A percentile compares a stretch with the other conserved stretches of the same genome.
phyloP scores from a whole-genome alignment of 1,140 invertebrate species.

The Megalonaias nervosa region DNA sequence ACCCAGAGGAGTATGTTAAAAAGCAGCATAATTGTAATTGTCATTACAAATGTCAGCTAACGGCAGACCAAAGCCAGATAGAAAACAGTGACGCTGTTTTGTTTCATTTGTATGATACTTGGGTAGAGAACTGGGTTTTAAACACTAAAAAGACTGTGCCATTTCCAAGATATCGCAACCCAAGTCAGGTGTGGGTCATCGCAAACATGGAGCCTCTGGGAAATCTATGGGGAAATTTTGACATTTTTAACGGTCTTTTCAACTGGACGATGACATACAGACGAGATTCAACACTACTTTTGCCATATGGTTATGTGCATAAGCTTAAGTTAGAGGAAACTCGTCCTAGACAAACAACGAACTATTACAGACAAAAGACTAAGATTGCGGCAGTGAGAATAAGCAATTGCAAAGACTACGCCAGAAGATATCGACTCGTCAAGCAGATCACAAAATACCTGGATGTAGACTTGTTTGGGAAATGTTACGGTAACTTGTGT shows the following conservation, averaged over 20 bases:
- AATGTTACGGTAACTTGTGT: conserved; percentile 63
- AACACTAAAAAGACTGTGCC: conserved; percentile 12
- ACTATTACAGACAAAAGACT: conserved; percentile 25
- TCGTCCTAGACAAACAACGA: conserved; percentile 10
- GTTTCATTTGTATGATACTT: conserved; percentile 52
- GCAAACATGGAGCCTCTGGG: conserved; percentile 54
- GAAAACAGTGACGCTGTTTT: conserved; percentile 55
- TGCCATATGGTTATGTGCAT: conserved; percentile 40
- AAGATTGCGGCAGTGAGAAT: conserved; percentile 76
- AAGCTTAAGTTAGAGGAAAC: conserved; percentile 6
- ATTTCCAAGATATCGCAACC: conserved; percentile 39
- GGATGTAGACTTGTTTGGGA: conserved; percentile 78
- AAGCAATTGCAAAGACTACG: conserved; percentile 76
- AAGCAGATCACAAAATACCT: conserved; percentile 74
- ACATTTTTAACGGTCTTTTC: conserved; percentile 38
- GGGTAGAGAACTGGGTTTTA: conserved; percentile 23
- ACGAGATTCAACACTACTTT: conserved; percentile 48
- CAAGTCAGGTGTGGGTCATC: conserved; percentile 54
- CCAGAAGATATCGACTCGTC: conserved; percentile 74
- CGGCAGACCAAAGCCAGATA: conserved; percentile 44
- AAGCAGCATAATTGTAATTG: conserved; percentile 12
- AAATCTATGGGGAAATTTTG: conserved; percentile 37
- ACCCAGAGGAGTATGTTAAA: neutral
- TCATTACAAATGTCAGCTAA: conserved; percentile 39
- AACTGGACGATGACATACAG: conserved; percentile 62